Evolutionary conservation across 2,888 invertebrate genomes (phyloP), one percentile per base, ranked within the genome.

Genomic region (Eristalinus aeneus): DNA sequence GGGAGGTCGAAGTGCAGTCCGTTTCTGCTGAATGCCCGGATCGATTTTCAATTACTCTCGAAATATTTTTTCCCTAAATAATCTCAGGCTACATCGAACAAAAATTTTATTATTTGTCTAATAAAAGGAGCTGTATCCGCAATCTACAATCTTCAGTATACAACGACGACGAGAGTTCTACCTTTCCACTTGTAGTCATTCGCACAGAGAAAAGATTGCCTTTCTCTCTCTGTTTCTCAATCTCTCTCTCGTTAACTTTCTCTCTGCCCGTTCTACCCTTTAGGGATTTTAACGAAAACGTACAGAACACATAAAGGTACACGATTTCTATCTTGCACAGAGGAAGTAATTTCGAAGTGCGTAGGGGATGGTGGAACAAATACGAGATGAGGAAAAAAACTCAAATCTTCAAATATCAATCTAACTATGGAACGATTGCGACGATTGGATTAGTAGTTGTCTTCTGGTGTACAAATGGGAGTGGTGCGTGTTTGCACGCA

Each of bases 401-500:
- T 68, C 68, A 83, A 78, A 78, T 83, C 69, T 77, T 64, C 68
- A 74, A 83, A 83, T 68, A 72, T 53, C 78, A 74, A 74, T 83
- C 78, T 85, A 80, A 80, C 72, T 85, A 85, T 68, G 76, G 75
- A 78, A 69, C 73, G 83, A 78, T 83, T 83, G 67, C 68, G 53
- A 73, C 58, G 67, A 80, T 85, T 80, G 84, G 76, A 85, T 80
- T 85, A 76, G 81, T 71, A 73, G 58, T 86, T 36, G 81, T 81
- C 81, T 60, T 63, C 67, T 34, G 16, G 68, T 63, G 16, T 46
- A 63, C 54, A 65, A 65, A 74, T 68, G 72, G 80, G 85, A 69
- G 77, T 63, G 77, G 69, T 86, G 77, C 77, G 72, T 82, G 36
- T 34, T 69, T 69, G n/a, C 58, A 69, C 72, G 58, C 71, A 71